phyloP scores from a whole-genome alignment of 1,140 invertebrate species.

The Pantala flavescens region DNA sequence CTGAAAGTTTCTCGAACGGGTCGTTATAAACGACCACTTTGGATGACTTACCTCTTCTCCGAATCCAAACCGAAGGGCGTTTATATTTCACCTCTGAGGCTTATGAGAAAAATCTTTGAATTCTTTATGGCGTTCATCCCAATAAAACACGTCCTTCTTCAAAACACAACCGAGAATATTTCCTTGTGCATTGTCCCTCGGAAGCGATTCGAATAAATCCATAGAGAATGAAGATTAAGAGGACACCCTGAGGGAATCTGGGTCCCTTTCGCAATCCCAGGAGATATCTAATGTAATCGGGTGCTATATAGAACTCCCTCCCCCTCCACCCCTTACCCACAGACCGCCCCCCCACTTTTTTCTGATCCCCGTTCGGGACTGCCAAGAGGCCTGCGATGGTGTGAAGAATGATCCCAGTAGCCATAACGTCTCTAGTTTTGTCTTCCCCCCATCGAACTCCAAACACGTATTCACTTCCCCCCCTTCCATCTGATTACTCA shows the following conservation, averaged over 20 bases:
- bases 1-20: too few relatives aligned
- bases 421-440: not conserved
- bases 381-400: not conserved
- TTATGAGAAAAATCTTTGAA: too few relatives aligned
- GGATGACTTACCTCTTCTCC: not conserved
- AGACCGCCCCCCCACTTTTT: not conserved
- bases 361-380: not conserved
- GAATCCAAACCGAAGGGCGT: not conserved
- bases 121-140: too few relatives aligned
- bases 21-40: not conserved
- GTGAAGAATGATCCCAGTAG: not conserved
- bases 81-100: not conserved
- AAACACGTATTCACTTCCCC: not conserved
- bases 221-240: slow-evolving; percentile 7
- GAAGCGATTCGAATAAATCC: not conserved
- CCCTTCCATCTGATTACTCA: not conserved
- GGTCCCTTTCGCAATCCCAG: not conserved
- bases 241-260: not conserved
- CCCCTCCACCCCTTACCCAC: not conserved
- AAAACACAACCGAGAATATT: too few relatives aligned
- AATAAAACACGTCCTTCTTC: too few relatives aligned
- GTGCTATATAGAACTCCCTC: not conserved
- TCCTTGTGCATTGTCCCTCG: not conserved
- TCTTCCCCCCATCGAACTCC: not conserved
- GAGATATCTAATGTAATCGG: not conserved